phyloP scores from a whole-genome alignment of 2,888 invertebrate genomes.

The Tipula unca region DNA sequence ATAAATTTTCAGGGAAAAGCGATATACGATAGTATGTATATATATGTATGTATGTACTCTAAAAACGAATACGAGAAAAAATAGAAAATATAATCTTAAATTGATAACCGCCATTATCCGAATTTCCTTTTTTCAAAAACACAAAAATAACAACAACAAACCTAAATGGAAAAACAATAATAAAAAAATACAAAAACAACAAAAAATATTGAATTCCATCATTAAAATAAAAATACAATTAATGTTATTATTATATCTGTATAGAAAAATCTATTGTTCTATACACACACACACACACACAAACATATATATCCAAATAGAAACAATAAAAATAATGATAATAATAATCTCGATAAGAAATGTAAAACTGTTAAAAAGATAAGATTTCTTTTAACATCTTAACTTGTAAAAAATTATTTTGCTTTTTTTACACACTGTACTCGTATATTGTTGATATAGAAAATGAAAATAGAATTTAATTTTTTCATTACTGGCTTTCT shows the following conservation, averaged over 20 bases:
- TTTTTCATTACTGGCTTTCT: background rate
- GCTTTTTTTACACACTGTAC: background rate
- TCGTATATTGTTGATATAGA: background rate
- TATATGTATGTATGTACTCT: background rate
- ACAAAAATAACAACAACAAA: background rate
- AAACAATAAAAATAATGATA: background rate
- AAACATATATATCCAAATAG: background rate
- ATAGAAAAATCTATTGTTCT: background rate
- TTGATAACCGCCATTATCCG: constrained; percentile 8
- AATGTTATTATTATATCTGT: background rate
- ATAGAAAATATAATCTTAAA: background rate
- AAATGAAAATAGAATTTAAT: background rate
- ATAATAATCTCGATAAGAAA: background rate
- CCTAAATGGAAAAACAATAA: background rate
- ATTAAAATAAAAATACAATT: constrained; percentile 8
- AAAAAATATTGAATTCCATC: background rate
- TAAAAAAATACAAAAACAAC: background rate
- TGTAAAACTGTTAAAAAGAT: background rate
- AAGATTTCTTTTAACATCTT: background rate
- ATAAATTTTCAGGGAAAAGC: background rate
- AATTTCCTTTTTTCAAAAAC: background rate
- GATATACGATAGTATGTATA: background rate
- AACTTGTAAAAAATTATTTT: background rate
- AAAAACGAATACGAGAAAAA: background rate
- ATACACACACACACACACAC: background rate